Conservation (phyloP, 30 jellyfish, hydroid and myxozoan species). For the Clytia hemisphaerica region DNA sequence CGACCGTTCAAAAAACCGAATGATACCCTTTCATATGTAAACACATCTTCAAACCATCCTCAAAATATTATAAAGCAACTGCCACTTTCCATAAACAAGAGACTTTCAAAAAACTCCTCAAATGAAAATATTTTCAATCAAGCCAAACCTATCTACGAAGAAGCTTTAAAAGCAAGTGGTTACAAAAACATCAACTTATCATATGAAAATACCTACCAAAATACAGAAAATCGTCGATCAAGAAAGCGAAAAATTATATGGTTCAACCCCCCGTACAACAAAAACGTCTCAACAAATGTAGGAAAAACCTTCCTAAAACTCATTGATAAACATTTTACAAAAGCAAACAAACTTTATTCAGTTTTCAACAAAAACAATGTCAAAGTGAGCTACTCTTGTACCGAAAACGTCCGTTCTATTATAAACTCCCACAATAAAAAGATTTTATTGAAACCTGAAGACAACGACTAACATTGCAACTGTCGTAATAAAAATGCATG, state of each 20-base stretch:
- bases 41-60: not conserved
- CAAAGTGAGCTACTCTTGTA: not conserved
- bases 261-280: not conserved
- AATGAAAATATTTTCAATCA: not conserved
- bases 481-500: no score
- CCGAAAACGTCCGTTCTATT: no score
- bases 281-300: not conserved
- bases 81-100: not conserved
- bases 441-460: no score
- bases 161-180: not conserved
- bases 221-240: no score
- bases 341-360: not conserved
- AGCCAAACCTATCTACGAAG: not conserved
- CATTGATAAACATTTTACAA: not conserved
- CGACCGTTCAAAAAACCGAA: not conserved
- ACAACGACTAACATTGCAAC: no score
- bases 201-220: no score
- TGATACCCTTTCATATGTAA: not conserved
- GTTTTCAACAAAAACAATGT: not conserved
- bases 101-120: not conserved
- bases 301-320: not conserved
- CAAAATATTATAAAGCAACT: not conserved
- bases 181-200: not conserved
- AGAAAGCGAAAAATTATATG: not conserved
- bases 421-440: no score